Percentiles rank a stretch among this genome's conserved stretches.
Evolutionary conservation across 2,113 vertebrate genomes (phyloP).

Genomic region (Pao palembangensis): DNA sequence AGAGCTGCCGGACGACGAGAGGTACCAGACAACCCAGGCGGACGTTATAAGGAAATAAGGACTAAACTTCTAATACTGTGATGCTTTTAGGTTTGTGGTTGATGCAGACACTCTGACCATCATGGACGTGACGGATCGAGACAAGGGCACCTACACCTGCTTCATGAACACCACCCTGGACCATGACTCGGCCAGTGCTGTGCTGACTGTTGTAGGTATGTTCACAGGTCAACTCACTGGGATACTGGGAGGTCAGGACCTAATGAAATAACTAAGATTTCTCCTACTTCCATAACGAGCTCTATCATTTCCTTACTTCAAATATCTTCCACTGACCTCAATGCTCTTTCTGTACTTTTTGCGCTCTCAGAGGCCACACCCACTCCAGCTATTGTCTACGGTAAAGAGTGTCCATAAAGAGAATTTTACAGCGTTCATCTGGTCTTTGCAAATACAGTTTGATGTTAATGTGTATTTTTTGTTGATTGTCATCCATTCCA

Average conservation of each 20-base stretch:
- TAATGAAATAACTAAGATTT: too few relatives aligned
- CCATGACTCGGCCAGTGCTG: constrained; percentile 87
- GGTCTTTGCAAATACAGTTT: too few relatives aligned
- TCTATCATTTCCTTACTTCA: not conserved
- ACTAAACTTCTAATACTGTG: not conserved
- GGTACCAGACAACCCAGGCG: constrained; percentile 65
- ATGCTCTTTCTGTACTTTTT: constrained; percentile 67
- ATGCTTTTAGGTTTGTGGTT: constrained; percentile 79
- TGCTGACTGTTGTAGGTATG: constrained; percentile 91
- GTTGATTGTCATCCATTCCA: not conserved
- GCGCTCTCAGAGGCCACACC: constrained; percentile 92
- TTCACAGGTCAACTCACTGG: not conserved
- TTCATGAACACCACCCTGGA: constrained; percentile 91
- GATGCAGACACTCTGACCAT: constrained; percentile 83
- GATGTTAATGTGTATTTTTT: constrained; percentile 5
- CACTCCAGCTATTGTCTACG: constrained; percentile 91
- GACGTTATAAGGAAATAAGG: not conserved
- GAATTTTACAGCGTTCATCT: constrained; percentile 19
- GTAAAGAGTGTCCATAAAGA: constrained; percentile 79
- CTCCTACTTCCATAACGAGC: too few relatives aligned
- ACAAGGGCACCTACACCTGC: constrained; percentile 90
- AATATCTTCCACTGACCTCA: constrained; percentile 48
- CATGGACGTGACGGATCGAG: constrained; percentile 79
- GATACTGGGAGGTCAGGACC: not conserved
- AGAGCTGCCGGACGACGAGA: constrained; percentile 82